phyloP scores from a whole-genome alignment of 2,113 vertebrate species.

The Chamaetylas fuelleborni region DNA sequence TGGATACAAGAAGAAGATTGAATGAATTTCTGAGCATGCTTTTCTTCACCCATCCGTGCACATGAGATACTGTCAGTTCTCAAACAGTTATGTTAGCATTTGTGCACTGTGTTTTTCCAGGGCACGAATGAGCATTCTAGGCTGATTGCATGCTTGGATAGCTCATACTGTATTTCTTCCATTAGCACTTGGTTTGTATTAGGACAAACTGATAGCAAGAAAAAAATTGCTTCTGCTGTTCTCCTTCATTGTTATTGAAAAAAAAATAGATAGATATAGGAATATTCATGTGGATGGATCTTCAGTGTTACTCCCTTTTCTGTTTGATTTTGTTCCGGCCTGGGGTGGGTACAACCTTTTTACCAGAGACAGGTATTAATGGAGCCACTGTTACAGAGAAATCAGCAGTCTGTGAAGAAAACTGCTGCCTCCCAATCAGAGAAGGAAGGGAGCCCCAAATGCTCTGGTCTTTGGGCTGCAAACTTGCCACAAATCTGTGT shows the following conservation, averaged over 20 bases:
- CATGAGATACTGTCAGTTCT: neutral
- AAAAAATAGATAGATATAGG: neutral
- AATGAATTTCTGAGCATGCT: neutral
- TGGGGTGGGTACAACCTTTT: neutral
- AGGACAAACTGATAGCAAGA: neutral
- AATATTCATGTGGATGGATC: neutral
- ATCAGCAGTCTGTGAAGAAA: slow-evolving; percentile 20
- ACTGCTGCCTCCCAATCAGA: neutral
- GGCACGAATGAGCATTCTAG: neutral
- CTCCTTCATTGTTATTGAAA: neutral
- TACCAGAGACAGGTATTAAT: slow-evolving; percentile 23
- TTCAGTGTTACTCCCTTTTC: neutral
- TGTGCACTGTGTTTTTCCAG: neutral
- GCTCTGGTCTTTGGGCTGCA: neutral
- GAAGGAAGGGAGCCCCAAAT: neutral
- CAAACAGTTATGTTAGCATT: neutral
- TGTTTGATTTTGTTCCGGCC: slow-evolving; percentile 20
- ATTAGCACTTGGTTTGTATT: slow-evolving; percentile 12
- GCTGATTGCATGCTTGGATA: neutral
- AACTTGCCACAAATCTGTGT: neutral
- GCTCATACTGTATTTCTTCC: slow-evolving; percentile 4
- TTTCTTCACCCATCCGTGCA: neutral
- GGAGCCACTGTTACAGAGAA: slow-evolving; percentile 21
- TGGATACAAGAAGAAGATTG: neutral
- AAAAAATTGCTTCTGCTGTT: neutral